These are phyloP conservation scores for Phania funesta DNA, from an alignment of 2,888 invertebrate species.

Conservation along the genomic window DNA sequence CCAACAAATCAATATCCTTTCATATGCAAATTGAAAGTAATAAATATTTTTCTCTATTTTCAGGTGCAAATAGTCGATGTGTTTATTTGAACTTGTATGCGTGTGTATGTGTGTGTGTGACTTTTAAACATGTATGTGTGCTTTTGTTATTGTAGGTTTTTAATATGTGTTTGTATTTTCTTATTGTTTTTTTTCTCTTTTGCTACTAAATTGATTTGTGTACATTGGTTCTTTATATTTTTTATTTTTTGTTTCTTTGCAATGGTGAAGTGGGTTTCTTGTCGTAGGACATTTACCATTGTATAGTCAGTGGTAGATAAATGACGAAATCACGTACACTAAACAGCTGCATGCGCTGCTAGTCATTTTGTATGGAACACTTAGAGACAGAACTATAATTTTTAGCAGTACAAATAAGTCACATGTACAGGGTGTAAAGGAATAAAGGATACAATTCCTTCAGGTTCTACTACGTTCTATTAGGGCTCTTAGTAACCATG, in stretches of 20 bases:
- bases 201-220: constrained; percentile 54
- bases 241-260: neutral
- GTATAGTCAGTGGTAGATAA: constrained; percentile 53
- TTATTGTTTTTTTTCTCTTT: neutral
- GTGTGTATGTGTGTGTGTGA: neutral
- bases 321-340: constrained; percentile 65
- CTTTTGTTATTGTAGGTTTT: neutral
- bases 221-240: constrained; percentile 1
- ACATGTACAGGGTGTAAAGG: neutral
- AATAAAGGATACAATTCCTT: neutral
- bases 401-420: neutral
- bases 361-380: constrained; percentile 30
- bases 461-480: too few relatives aligned
- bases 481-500: too few relatives aligned
- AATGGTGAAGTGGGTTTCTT: neutral
- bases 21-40: constrained; percentile 63
- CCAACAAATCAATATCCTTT: constrained; percentile 66
- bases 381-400: constrained; percentile 17
- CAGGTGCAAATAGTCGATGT: constrained; percentile 15
- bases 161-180: neutral
- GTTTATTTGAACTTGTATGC: neutral
- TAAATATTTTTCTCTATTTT: constrained; percentile 43
- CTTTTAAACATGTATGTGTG: neutral
- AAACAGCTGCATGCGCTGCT: constrained; percentile 54
- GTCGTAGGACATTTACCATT: constrained; percentile 31